Percentiles rank a stretch among this genome's conserved stretches.
Conservation (phyloP, 2,797 vertebrate species). For the Taeniopygia guttata region DNA sequence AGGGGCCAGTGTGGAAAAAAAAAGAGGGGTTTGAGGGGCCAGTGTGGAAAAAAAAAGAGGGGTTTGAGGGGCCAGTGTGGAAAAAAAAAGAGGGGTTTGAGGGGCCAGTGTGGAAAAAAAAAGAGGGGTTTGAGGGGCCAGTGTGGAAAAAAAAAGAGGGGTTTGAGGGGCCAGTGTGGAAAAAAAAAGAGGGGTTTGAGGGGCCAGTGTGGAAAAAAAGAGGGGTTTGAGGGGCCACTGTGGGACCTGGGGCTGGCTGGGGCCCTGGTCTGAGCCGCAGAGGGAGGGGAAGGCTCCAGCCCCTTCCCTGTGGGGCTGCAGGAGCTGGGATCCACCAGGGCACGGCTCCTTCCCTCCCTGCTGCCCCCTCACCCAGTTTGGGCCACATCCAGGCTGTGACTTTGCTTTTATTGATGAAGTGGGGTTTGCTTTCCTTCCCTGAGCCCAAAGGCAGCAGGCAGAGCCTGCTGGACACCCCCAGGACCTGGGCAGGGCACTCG, state of each 20-base stretch:
- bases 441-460: fast-evolving
- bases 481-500: fast-evolving
- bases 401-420: background rate
- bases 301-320: fast-evolving
- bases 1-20: background rate
- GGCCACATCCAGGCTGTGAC: background rate
- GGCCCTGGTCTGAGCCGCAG: background rate
- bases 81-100: no score
- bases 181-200: no score
- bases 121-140: no score
- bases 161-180: no score
- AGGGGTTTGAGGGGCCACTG: background rate
- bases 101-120: no score
- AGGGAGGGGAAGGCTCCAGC: background rate
- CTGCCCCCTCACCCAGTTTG: fast-evolving
- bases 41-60: no score
- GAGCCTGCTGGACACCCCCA: background rate
- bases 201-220: background rate
- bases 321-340: fast-evolving
- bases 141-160: no score
- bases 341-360: background rate
- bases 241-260: background rate
- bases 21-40: no score
- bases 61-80: background rate
- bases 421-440: background rate